Evolutionary conservation across 2,888 invertebrate genomes (phyloP), one percentile per base, ranked within the genome.

Genomic region (Anodontia alba): DNA sequence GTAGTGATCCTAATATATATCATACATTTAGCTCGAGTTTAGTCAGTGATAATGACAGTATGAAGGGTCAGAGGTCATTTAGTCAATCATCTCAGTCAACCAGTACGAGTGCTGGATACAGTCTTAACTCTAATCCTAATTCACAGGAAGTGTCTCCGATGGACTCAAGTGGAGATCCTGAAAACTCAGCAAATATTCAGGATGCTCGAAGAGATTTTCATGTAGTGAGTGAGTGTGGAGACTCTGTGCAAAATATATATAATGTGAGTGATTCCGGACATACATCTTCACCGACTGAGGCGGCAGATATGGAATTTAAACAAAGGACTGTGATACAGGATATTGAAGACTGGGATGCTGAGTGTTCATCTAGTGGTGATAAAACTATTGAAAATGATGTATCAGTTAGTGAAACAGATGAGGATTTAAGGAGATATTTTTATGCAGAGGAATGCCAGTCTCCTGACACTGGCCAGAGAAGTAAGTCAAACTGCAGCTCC

Each of bases 1-100:
- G 87, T 72, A 91, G 91, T 87, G 91, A 91, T 78, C 90, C 90
- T 33, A 89, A 89, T 78, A 83, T 91, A 57, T 91, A 90, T 84
- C 90, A 88, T 70, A 88, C 81, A 71, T 88, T 87, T 77, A 57
- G 72, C 54, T 77, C 62, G 0, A 83, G 74, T n/a, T 69, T 83
- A 78, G 74, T 84, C 73, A 46, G 66, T 57, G 80, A 77, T 33
- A 78, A 71, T 75, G 81, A 83, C 43, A 86, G 86, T 71, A 74
- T 83, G 66, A 74, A 81, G 38, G 69, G 76, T 26, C 74, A 76
- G 5, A 77, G 82, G 43, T 85, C 85, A 42, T 76, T 80, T 69
- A 87, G 87, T 81, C 84, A 75, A 29, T 88, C 88, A 33, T 90
- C 90, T 69, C 89, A 89, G 79, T 90, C 90, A 43, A 90, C 86